A percentile compares a stretch with the other conserved stretches of the same genome.
These are phyloP conservation scores for Pseudopleuronectes americanus DNA, from an alignment of 2,797 vertebrate genomes.

Conservation along the genomic window DNA sequence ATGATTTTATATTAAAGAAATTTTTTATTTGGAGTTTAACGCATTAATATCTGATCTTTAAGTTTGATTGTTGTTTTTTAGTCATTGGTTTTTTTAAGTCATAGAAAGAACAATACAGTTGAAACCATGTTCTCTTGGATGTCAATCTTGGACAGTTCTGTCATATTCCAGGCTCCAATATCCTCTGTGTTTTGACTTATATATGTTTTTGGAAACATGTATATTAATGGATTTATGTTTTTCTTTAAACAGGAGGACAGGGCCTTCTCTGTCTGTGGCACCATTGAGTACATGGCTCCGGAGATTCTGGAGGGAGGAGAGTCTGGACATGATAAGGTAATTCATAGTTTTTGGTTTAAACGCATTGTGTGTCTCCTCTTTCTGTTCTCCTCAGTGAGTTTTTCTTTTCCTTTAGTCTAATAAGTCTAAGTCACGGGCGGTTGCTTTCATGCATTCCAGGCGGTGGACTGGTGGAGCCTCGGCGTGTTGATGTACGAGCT, in stretches of 20 bases:
- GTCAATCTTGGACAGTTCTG: too few relatives aligned
- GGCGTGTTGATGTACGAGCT: slow-evolving; percentile 98
- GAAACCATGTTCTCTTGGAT: too few relatives aligned
- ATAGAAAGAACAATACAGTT: too few relatives aligned
- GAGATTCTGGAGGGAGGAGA: slow-evolving; percentile 97
- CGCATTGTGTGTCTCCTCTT: neutral
- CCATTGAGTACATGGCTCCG: slow-evolving; percentile 99
- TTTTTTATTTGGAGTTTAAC: neutral
- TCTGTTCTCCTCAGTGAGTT: slow-evolving; percentile 18
- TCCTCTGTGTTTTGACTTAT: neutral
- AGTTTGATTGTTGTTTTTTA: neutral
- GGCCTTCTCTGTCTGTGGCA: slow-evolving; percentile 97
- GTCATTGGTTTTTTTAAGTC: too few relatives aligned
- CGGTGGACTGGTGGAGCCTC: slow-evolving; percentile 99
- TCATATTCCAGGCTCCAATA: too few relatives aligned
- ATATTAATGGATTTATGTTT: neutral
- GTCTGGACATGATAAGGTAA: slow-evolving; percentile 96
- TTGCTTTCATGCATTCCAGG: slow-evolving; percentile 79
- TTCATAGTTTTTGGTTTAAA: slow-evolving; percentile 21
- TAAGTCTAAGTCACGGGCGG: slow-evolving; percentile 31
- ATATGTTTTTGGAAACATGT: neutral
- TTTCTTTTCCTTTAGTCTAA: slow-evolving; percentile 1
- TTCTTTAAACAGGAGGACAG: slow-evolving; percentile 82
- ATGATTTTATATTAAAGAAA: neutral
- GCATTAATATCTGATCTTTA: neutral